Conservation (phyloP, 2,113 vertebrate genomes). For the Pituophis catenifer region DNA sequence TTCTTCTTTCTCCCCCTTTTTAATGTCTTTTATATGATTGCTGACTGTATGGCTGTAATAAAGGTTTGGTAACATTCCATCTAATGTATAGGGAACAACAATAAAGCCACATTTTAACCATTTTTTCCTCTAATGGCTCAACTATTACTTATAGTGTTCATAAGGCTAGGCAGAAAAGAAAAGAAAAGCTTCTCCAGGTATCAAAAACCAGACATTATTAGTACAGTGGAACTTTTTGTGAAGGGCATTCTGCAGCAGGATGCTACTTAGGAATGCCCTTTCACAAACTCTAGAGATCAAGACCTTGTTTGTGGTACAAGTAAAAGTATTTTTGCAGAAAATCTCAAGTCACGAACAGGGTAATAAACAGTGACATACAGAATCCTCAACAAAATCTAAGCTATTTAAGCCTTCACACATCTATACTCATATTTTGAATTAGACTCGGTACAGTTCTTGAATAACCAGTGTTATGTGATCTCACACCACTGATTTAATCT, state of each 20-base stretch:
- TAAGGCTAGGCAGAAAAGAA: background rate
- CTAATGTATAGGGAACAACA: background rate
- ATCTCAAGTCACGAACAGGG: background rate
- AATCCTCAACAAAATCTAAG: background rate
- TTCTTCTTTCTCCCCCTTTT: background rate
- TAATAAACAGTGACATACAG: background rate
- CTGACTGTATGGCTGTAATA: background rate
- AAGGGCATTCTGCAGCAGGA: background rate
- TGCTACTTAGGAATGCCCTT: background rate
- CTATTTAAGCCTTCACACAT: background rate
- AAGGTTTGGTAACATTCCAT: background rate
- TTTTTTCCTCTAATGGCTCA: background rate
- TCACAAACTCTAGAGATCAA: background rate
- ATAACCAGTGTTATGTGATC: background rate
- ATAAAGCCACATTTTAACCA: background rate
- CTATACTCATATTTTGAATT: background rate
- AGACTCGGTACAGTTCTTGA: background rate
- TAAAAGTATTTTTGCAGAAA: background rate
- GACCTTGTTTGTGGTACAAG: background rate
- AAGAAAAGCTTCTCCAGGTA: background rate
- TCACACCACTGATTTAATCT: background rate
- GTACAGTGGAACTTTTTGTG: background rate
- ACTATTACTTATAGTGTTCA: background rate
- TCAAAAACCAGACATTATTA: background rate
- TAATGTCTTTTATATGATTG: background rate